Conservation (phyloP, 2,888 invertebrate genomes). For the Buathra laborator region DNA sequence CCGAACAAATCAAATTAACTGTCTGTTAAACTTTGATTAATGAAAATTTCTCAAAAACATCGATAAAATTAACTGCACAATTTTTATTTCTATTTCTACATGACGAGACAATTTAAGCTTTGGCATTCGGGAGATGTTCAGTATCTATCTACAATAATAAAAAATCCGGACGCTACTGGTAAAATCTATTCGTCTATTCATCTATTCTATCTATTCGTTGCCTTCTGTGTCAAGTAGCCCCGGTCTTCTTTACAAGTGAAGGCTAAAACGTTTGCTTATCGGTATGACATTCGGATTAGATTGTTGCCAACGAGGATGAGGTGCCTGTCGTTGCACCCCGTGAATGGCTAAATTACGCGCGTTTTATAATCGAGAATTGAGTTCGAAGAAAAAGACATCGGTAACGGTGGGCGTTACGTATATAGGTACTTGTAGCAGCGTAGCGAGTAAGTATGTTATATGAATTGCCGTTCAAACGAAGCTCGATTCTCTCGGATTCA, state of each 20-base stretch:
- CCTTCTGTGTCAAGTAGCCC: conserved; percentile 1
- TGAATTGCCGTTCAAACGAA: conserved; percentile 23
- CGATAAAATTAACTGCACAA: no score
- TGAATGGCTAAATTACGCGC: neutral
- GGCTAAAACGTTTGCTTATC: conserved; percentile 47
- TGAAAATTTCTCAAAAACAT: no score
- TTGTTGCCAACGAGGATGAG: conserved; percentile 39
- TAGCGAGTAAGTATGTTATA: neutral
- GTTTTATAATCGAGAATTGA: neutral
- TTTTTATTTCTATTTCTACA: no score
- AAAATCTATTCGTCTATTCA: neutral
- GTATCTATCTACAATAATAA: neutral
- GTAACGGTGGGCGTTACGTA: neutral
- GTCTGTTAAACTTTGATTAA: no score
- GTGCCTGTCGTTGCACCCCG: neutral
- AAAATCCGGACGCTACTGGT: neutral
- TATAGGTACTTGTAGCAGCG: neutral
- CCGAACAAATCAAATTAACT: no score
- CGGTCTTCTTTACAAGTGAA: neutral
- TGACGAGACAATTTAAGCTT: no score
- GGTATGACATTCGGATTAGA: conserved; percentile 32
- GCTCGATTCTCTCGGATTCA: conserved; percentile 45
- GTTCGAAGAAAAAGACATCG: neutral
- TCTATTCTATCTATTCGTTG: neutral
- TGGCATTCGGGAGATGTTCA: no score